Evolutionary conservation across 1,140 invertebrate species (phyloP).

Genomic region (Zaprionus davidi): DNA sequence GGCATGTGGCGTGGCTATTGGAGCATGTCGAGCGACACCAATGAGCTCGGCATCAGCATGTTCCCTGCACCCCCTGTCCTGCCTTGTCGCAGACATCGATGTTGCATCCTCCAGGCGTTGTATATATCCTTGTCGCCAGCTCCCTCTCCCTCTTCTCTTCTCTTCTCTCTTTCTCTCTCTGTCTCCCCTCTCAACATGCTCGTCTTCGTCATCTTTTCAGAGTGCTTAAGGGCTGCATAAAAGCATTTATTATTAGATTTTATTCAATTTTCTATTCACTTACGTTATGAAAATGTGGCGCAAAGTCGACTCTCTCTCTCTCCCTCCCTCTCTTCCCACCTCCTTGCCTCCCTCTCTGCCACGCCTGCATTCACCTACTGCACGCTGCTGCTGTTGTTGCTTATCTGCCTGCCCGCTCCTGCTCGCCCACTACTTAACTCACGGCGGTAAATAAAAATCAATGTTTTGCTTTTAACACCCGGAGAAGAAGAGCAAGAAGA

Average conservation of each 20-base stretch:
- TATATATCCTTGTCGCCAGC: conserved; percentile 39
- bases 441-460: conserved; percentile 78
- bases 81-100: neutral
- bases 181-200: neutral
- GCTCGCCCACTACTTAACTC: conserved; percentile 62
- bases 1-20: conserved; percentile 61
- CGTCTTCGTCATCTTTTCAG: conserved; percentile 77
- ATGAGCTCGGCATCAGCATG: conserved; percentile 48
- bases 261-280: conserved; percentile 83
- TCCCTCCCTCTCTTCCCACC: neutral
- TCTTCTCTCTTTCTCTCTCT: conserved; percentile 24
- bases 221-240: conserved; percentile 83
- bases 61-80: neutral
- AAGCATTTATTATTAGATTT: conserved; percentile 83
- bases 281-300: conserved; percentile 82
- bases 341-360: neutral
- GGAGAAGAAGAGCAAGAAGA: neutral
- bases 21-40: conserved; percentile 71
- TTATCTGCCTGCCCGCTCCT: conserved; percentile 1
- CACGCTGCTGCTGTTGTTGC: neutral
- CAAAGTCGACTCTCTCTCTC: conserved; percentile 18
- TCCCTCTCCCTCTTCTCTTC: neutral
- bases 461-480: conserved; percentile 70
- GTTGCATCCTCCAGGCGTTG: conserved; percentile 25
- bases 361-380: neutral